A percentile compares a stretch with the other conserved stretches of the same genome.
Evolutionary conservation across 1,140 invertebrate species (phyloP).

Genomic region (Bombus haemorrhoidalis): DNA sequence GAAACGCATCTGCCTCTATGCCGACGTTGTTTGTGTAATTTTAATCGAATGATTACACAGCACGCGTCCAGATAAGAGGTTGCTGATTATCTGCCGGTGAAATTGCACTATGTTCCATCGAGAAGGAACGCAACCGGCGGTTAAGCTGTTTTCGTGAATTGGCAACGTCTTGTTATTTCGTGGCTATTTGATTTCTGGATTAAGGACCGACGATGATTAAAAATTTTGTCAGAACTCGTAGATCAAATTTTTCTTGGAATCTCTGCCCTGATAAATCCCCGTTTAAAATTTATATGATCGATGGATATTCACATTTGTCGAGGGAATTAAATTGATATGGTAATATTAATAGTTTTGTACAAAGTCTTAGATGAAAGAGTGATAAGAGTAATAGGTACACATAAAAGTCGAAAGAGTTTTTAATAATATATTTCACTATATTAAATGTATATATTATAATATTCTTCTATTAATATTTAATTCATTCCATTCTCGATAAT

Average conservation of each 20-base stretch:
- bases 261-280: background rate
- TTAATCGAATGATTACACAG: conserved; percentile 66
- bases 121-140: conserved; percentile 25
- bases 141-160: conserved; percentile 61
- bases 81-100: conserved; percentile 40
- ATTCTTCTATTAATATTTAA: background rate
- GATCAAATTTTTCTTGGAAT: background rate
- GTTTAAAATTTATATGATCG: background rate
- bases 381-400: background rate
- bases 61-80: conserved; percentile 47
- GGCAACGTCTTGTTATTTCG: conserved; percentile 41
- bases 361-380: background rate
- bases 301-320: background rate
- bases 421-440: background rate
- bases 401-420: background rate
- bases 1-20: conserved; percentile 43
- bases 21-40: conserved; percentile 58
- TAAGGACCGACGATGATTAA: background rate
- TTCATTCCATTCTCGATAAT: background rate
- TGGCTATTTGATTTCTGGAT: background rate
- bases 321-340: background rate
- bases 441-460: background rate
- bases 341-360: background rate
- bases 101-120: conserved; percentile 50
- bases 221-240: background rate